phyloP scores from a whole-genome alignment of 1,140 invertebrate genomes.

The Caenorhabditis inopinata region DNA sequence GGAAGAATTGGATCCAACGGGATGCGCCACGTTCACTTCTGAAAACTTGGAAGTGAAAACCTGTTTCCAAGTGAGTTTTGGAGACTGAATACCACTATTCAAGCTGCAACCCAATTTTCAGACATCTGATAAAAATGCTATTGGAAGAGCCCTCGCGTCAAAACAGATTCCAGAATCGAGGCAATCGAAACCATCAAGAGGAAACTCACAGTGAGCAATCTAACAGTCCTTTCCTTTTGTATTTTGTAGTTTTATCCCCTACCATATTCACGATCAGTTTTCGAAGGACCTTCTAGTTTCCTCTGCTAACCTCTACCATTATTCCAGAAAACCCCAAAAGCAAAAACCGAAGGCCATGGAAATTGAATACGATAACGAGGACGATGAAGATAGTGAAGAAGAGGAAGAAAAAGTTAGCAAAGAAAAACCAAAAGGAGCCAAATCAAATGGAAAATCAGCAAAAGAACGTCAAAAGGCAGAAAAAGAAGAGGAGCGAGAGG shows the following conservation, averaged over 20 bases:
- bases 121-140: slow-evolving; percentile 53
- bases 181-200: neutral
- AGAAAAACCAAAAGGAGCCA: slow-evolving; percentile 33
- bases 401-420: slow-evolving; percentile 34
- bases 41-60: slow-evolving; percentile 59
- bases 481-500: slow-evolving; percentile 40
- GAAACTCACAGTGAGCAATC: neutral
- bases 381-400: slow-evolving; percentile 50
- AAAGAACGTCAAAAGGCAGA: neutral
- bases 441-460: slow-evolving; percentile 1
- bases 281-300: no score
- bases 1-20: slow-evolving; percentile 62
- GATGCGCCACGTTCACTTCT: slow-evolving; percentile 58
- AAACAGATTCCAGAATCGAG: slow-evolving; percentile 46
- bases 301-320: neutral
- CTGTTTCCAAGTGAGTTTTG: slow-evolving; percentile 56
- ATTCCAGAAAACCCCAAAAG: slow-evolving; percentile 12
- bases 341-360: slow-evolving; percentile 40
- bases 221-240: no score
- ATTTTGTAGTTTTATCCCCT: no score
- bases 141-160: slow-evolving; percentile 54
- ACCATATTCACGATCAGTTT: no score
- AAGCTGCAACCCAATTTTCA: slow-evolving; percentile 27
- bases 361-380: slow-evolving; percentile 51
- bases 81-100: neutral